These are phyloP conservation scores for Galerucella calmariensis DNA, from an alignment of 2,888 invertebrate genomes.

Conservation along the genomic window DNA sequence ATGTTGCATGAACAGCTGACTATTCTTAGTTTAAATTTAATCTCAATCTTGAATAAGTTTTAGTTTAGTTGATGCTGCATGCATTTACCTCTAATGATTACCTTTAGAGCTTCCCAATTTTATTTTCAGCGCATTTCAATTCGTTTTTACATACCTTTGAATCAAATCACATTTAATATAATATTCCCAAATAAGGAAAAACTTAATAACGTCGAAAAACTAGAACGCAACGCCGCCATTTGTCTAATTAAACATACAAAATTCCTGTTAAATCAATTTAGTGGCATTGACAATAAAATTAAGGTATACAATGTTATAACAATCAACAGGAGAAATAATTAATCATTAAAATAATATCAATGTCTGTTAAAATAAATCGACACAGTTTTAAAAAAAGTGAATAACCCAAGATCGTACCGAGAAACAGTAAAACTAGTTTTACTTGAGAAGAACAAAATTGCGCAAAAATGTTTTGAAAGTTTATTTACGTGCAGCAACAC, in stretches of 20 bases:
- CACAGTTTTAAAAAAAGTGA: slow-evolving; percentile 1
- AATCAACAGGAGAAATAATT: slow-evolving; percentile 1
- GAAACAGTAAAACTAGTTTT: slow-evolving; percentile 47
- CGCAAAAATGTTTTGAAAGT: slow-evolving; percentile 49
- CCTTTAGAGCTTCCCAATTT: too few relatives aligned
- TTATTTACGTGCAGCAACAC: slow-evolving; percentile 41
- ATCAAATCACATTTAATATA: neutral
- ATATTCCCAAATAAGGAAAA: slow-evolving; percentile 2
- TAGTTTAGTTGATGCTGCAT: too few relatives aligned
- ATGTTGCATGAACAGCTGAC: too few relatives aligned
- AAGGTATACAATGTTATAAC: neutral
- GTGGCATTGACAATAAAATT: slow-evolving; percentile 3
- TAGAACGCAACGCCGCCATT: neutral
- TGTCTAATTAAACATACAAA: neutral
- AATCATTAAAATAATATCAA: slow-evolving; percentile 8
- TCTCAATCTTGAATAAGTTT: too few relatives aligned
- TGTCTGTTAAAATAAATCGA: slow-evolving; percentile 12
- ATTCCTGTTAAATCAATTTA: neutral
- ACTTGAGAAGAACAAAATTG: slow-evolving; percentile 45
- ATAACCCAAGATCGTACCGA: slow-evolving; percentile 13
- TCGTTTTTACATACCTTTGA: too few relatives aligned
- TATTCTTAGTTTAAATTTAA: too few relatives aligned
- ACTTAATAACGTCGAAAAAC: neutral
- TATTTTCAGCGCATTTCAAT: too few relatives aligned
- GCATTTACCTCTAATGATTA: too few relatives aligned